Evolutionary conservation across 2,888 invertebrate species (phyloP), one percentile per base, ranked within the genome.

Genomic region (Patella depressa): DNA sequence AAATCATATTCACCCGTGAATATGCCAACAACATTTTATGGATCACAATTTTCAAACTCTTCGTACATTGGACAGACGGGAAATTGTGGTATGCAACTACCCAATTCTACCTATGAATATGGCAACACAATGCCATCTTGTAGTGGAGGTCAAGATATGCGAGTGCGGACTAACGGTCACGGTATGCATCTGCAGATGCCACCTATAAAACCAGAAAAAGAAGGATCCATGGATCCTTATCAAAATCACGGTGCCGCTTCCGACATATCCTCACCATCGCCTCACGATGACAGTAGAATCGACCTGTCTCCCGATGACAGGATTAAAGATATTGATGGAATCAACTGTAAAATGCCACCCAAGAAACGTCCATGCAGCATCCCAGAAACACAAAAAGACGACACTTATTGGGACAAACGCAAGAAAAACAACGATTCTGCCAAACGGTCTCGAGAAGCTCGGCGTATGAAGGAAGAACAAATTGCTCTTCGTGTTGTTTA

Each of bases 361-460:
- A 89, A 89, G 79, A 89, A 89, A 79, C 82, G 88, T 9, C 81
- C 85, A 34, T 81, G 79, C 53, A 74, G 77, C 24, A 84, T 89
- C 24, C 88, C 89, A 0, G 87, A 86, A 5, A 81, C 84, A 11
- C 82, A 84, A 75, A 91, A 91, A 80, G 92, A 92, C 83, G 86
- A 85, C 53, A 72, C 78, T 17, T 92, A 92, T 79, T 89, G 89
- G 89, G 92, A 92, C 74, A 89, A 91, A 73, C 86, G 92, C n/a
- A 87, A 89, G 78, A 91, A 91, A 83, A 92, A 92, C 84, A 92
- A 92, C 80, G 91, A 91, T 77, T 91, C 91, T 11, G 92, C 92
- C 9, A 90, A 91, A 78, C 84, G 91, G 73, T 92, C 92, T 2
- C 85, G 92, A 15, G 92, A 92, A 74, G 84, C 89, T 1, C 82